Conservation (phyloP, 2,888 invertebrate genomes). For the Heteromyza rotundicornis region DNA sequence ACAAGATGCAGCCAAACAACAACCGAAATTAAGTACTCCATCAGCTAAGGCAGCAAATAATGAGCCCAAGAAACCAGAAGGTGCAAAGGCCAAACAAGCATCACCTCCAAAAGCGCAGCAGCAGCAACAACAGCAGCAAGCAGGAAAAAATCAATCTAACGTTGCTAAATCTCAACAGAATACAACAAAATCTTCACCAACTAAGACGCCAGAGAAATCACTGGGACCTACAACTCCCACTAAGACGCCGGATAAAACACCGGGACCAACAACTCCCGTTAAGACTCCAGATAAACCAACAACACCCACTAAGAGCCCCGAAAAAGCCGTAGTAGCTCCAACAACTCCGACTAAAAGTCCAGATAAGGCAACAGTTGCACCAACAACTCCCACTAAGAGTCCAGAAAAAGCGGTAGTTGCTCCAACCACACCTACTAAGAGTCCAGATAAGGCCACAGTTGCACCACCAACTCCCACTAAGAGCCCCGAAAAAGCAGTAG, state of each 20-base stretch:
- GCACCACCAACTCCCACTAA: conserved; percentile 66
- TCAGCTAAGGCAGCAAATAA: conserved; percentile 5
- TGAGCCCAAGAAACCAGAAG: conserved; percentile 12
- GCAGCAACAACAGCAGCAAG: conserved; percentile 15
- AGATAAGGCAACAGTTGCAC: conserved; percentile 80
- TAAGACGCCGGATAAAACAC: neutral
- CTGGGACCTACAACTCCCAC: no score
- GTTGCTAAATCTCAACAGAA: neutral
- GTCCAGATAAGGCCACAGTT: conserved; percentile 75
- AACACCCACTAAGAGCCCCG: conserved; percentile 27
- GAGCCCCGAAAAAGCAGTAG: conserved; percentile 69
- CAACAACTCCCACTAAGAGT: conserved; percentile 58
- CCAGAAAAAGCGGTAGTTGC: conserved; percentile 78
- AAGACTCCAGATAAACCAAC: conserved; percentile 16
- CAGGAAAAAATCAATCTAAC: conserved; percentile 7
- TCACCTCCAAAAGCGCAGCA: conserved; percentile 31
- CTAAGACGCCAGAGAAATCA: no score
- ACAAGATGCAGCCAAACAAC: neutral
- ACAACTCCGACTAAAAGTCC: neutral
- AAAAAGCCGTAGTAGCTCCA: no score
- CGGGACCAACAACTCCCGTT: no score
- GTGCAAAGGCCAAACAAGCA: conserved; percentile 25
- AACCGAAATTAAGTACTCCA: conserved; percentile 9
- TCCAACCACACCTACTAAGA: conserved; percentile 63
- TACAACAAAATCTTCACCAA: neutral